Base-by-base conservation (phyloP, 2,113 vertebrate genomes). In the Phasianus colchicus region DNA sequence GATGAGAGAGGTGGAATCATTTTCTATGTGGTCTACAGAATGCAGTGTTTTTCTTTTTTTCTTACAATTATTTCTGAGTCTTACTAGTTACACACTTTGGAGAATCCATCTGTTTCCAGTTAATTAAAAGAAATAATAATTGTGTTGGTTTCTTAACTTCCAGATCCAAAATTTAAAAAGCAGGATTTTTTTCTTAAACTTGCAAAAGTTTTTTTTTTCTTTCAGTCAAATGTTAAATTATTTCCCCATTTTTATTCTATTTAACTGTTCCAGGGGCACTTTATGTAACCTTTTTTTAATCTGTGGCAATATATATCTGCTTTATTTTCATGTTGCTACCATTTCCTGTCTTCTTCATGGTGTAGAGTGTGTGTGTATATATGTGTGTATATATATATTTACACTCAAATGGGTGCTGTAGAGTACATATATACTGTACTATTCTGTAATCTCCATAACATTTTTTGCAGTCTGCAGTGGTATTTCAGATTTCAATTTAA, bases 301-400 rank as follows among this genome's bases (percentile, higher is more conserved):
- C 50, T 89, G 2, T 66, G 7, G n/a, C 54, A 60, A 43, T 61
- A 36, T 24, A 52, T 66, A 36, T 24, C 30, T 66, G 7, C 25
- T 54, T 10, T 64, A 29, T 64, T 42, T 55, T 36, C 80, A 14
- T 61, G 5, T 82, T 2, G 1, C 15, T 57, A 58, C 4, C 1
- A 5, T 17, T 74, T 63, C 30, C 5, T 70, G 36, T 34, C 64
- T 9, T 70, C 36, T 40, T 13, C 60, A 19, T 4, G 40, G 38
- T 11, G 8, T 32, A 24, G 5, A 27, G 42, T 52, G 22, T 52
- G 13, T 58, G 2, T 55, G 5, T 21, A 2, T 22, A 7, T 50
- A 4, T 34, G 3, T 36, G 4, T 3, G 10, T 34, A 42, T 32
- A 20, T 47, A 11, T 52, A 2, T 22, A 9, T 14, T 2, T 19